A percentile compares a stretch with the other conserved stretches of the same genome.
These are phyloP conservation scores for Morpho helenor DNA, from an alignment of 2,888 invertebrate species.

Conservation along the genomic window DNA sequence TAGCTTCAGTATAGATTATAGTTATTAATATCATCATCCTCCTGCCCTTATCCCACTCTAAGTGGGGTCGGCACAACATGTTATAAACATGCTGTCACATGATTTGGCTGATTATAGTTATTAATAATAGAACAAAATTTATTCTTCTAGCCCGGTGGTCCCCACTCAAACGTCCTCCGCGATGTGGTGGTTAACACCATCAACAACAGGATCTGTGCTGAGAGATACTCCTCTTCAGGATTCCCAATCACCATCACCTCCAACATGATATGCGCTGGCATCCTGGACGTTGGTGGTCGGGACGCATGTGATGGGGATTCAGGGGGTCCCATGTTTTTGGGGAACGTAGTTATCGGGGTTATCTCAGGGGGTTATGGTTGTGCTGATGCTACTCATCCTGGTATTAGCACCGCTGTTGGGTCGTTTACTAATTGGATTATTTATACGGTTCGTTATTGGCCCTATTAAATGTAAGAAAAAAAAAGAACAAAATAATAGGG, in stretches of 20 bases:
- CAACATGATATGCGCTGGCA: slow-evolving; percentile 58
- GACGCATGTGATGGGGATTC: slow-evolving; percentile 48
- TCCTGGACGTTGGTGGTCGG: slow-evolving; percentile 43
- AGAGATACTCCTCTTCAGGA: slow-evolving; percentile 40
- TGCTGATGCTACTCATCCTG: slow-evolving; percentile 54
- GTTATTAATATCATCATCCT: no score
- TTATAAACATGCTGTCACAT: no score
- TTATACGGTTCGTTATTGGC: slow-evolving; percentile 1
- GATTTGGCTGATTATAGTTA: no score
- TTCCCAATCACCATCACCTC: slow-evolving; percentile 39
- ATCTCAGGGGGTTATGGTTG: slow-evolving; percentile 62
- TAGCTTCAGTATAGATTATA: no score
- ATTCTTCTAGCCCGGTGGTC: slow-evolving; percentile 26
- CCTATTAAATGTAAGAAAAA: background rate
- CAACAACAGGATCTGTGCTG: slow-evolving; percentile 44
- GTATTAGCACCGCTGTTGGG: slow-evolving; percentile 55
- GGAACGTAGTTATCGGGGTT: slow-evolving; percentile 49
- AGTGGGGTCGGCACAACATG: no score
- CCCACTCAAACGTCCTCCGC: slow-evolving; percentile 36
- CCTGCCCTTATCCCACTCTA: no score
- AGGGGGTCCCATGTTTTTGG: slow-evolving; percentile 38
- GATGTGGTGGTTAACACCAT: slow-evolving; percentile 43
- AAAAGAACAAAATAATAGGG: no score
- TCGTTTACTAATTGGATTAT: slow-evolving; percentile 27
- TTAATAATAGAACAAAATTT: background rate